Conservation (phyloP, 2,888 invertebrate genomes). For the Nomada fabriciana region DNA sequence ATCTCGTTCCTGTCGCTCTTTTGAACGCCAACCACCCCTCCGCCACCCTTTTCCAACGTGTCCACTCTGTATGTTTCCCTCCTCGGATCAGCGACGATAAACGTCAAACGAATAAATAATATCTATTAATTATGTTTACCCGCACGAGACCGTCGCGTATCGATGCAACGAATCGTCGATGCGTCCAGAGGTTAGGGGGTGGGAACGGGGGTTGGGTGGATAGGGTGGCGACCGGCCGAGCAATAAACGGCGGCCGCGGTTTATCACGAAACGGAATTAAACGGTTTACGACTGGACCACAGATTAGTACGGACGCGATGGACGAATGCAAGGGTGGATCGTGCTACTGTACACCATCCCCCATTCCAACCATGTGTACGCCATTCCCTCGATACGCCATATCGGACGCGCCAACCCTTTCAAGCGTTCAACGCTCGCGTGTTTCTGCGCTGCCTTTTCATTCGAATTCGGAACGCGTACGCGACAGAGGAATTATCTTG, state of each 20-base stretch:
- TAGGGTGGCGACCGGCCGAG: slow-evolving; percentile 80
- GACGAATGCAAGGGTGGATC: slow-evolving; percentile 80
- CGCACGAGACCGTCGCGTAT: slow-evolving; percentile 71
- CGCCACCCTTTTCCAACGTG: not conserved
- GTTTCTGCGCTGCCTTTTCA: slow-evolving; percentile 44
- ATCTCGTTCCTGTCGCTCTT: slow-evolving; percentile 34
- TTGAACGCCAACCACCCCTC: slow-evolving; percentile 23
- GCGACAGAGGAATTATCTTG: slow-evolving; percentile 39
- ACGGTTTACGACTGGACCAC: slow-evolving; percentile 84
- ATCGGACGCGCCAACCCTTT: slow-evolving; percentile 26
- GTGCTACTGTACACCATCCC: slow-evolving; percentile 51
- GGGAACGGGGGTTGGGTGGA: slow-evolving; percentile 43
- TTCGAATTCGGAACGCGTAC: slow-evolving; percentile 32
- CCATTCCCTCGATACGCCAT: slow-evolving; percentile 48
- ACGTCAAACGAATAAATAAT: slow-evolving; percentile 77
- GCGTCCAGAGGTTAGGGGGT: slow-evolving; percentile 29
- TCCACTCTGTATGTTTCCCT: not conserved
- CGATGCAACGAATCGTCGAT: slow-evolving; percentile 41
- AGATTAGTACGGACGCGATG: slow-evolving; percentile 84
- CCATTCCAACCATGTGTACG: slow-evolving; percentile 6
- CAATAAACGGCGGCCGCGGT: slow-evolving; percentile 83
- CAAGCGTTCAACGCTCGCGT: slow-evolving; percentile 25
- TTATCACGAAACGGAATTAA: slow-evolving; percentile 78
- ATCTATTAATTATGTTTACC: slow-evolving; percentile 82
- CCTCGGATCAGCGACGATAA: slow-evolving; percentile 58